Evolutionary conservation across 2,888 invertebrate genomes (phyloP).

Genomic region (Pristionchus mayeri): DNA sequence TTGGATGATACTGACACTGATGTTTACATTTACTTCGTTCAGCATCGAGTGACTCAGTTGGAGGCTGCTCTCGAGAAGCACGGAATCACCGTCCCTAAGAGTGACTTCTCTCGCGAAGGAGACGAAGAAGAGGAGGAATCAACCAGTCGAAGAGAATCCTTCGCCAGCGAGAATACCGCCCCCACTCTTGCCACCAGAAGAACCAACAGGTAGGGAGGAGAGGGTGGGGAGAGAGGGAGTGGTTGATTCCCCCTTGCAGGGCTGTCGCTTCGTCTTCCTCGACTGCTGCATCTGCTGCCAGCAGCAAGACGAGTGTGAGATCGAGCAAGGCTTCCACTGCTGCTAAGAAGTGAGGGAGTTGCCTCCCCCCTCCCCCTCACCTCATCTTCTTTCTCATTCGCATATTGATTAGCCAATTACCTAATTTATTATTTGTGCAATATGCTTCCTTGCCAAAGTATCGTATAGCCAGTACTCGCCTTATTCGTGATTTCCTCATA

Average conservation of each 20-base stretch:
- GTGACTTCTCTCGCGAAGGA: background rate
- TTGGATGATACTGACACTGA: background rate
- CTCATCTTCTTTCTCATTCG: too few species aligned
- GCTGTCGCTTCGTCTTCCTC: background rate
- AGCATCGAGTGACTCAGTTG: background rate
- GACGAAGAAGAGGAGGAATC: too few species aligned
- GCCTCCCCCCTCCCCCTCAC: background rate
- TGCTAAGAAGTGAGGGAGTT: background rate
- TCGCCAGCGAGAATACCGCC: background rate
- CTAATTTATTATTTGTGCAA: too few species aligned
- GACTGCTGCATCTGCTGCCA: slow-evolving; percentile 3
- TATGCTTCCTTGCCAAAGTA: too few species aligned
- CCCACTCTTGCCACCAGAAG: background rate
- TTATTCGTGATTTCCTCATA: too few species aligned
- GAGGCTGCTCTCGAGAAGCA: background rate
- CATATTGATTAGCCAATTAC: too few species aligned
- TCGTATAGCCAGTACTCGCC: too few species aligned
- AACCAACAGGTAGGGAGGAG: background rate
- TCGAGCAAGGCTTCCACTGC: background rate
- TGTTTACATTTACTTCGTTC: background rate
- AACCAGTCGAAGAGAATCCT: too few species aligned
- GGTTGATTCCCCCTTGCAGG: background rate
- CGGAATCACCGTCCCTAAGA: background rate
- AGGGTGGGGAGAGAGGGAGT: background rate
- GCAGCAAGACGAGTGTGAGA: slow-evolving; percentile 6